Evolutionary conservation across 2,113 vertebrate genomes (phyloP).

Genomic region (Corythornis vintsioides): DNA sequence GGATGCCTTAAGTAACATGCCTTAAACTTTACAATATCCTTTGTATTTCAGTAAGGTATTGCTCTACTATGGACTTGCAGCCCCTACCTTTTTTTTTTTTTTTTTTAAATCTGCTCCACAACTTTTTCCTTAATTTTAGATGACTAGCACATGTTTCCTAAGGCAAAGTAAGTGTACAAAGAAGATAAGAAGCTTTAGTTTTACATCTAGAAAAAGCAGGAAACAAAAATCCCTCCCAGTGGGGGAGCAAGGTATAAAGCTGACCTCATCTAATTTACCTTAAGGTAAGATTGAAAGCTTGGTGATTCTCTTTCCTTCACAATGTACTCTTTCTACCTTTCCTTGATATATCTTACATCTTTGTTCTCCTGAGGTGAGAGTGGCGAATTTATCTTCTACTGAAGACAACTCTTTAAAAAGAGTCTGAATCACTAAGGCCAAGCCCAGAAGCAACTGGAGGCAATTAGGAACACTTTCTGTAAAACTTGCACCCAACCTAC

Average conservation of each 20-base stretch:
- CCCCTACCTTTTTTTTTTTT: not conserved
- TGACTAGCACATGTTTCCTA: conserved; percentile 20
- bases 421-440: conserved; percentile 59
- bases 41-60: not conserved
- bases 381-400: not conserved
- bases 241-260: conserved; percentile 47
- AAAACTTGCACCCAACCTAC: conserved; percentile 32
- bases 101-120: not conserved
- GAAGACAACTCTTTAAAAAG: conserved; percentile 46
- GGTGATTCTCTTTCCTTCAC: conserved; percentile 22
- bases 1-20: not conserved
- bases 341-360: conserved; percentile 58
- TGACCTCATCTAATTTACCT: conserved; percentile 66
- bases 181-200: conserved; percentile 38
- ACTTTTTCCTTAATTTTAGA: conserved; percentile 15
- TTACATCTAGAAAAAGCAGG: conserved; percentile 44
- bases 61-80: not conserved
- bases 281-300: conserved; percentile 10
- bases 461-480: conserved; percentile 65
- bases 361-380: conserved; percentile 54
- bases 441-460: conserved; percentile 65
- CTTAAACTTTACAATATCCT: not conserved
- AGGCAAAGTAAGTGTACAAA: conserved; percentile 48
- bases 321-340: conserved; percentile 30
- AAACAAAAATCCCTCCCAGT: conserved; percentile 56